Evolutionary conservation across 1,140 invertebrate species (phyloP), one percentile per base, ranked within the genome.

Genomic region (silkworm (Bombyx mori)): DNA sequence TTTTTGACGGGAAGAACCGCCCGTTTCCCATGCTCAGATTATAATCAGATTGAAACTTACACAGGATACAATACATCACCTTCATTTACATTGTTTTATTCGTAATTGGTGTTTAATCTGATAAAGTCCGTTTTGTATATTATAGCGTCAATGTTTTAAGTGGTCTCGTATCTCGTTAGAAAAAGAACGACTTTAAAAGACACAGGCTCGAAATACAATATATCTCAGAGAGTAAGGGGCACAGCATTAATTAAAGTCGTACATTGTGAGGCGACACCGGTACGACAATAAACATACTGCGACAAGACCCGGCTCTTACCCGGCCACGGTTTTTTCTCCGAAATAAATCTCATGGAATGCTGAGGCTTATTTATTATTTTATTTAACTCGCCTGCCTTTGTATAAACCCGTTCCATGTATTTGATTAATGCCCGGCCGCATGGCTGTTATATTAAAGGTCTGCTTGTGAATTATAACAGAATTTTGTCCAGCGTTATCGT

Each of bases 261-360:
- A 75, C 77, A 79, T 77, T 73, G 73, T 76, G 71, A 64, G 75
- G 61, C 73, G 72, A 75, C 76, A 76, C 66, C 71, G 71, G 68
- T 68, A 55, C 65, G 71, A 70, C 80, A 72, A 79, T 82, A 81
- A 82, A 79, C 73, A 81, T 65, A 73, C 68, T 66, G 61, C 60
- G 74, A 82, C 83, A 82, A 73, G 79, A 82, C 72, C 73, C 67
- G 63, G 71, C 78, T 85, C 71, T 80, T 73, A 73, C 68, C 62
- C 71, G 73, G 71, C 71, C 69, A 75, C 68, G 67, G 62, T 77
- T 86, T 81, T 86, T 84, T 79, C 80, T 79, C 68, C 72, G 73
- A 84, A 80, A 86, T 86, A 86, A 86, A 86, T 86, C 83, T 85
- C 76, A 80, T 73, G 67, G 74, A 79, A 83, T 79, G 77, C 69